Conservation (phyloP, 2,797 vertebrate species). For the Pseudotriccus pelzelni region DNA sequence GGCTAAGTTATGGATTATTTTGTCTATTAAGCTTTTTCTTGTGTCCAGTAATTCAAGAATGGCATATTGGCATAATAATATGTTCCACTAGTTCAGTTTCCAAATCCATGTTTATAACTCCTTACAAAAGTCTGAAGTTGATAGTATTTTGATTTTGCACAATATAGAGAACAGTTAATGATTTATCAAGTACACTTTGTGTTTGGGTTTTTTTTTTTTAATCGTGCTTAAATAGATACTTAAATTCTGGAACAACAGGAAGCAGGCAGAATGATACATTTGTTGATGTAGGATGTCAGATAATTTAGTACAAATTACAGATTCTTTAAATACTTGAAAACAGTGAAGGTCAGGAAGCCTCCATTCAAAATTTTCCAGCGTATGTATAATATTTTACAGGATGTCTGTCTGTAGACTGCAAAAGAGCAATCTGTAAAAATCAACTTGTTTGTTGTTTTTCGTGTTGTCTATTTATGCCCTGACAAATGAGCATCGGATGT, state of each 20-base stretch:
- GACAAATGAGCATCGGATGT: constrained; percentile 78
- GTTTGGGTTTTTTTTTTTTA: neutral
- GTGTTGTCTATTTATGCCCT: constrained; percentile 76
- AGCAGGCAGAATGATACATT: constrained; percentile 71
- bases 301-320: constrained; percentile 72
- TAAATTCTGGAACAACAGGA: constrained; percentile 72
- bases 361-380: constrained; percentile 78
- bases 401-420: constrained; percentile 75
- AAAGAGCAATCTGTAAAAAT: constrained; percentile 76
- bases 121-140: neutral
- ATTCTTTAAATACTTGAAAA: constrained; percentile 75
- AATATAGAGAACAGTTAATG: neutral
- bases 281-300: constrained; percentile 70
- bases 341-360: constrained; percentile 79
- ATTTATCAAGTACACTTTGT: neutral
- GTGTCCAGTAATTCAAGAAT: constrained; percentile 20
- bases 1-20: constrained; percentile 62
- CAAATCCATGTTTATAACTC: neutral
- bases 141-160: neutral
- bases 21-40: constrained; percentile 59
- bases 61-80: constrained; percentile 5
- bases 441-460: constrained; percentile 80
- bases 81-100: neutral
- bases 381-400: constrained; percentile 81
- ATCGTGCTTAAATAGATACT: constrained; percentile 49